Percentiles rank a stretch among this genome's conserved stretches.
phyloP scores from a whole-genome alignment of 37 sponge, comb jelly and placozoan species.

The Crambe crambe region DNA sequence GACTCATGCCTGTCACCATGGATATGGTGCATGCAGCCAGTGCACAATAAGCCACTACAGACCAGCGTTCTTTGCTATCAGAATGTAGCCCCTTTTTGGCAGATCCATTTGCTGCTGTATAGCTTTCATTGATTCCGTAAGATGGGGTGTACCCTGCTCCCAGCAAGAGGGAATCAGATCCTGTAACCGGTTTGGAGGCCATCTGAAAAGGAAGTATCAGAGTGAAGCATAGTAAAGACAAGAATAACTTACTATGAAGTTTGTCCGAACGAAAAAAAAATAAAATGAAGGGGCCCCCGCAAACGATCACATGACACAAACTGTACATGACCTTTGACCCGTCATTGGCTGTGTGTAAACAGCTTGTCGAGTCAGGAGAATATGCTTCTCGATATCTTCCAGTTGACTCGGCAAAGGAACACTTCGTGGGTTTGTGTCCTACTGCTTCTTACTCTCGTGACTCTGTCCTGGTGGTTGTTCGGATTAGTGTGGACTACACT shows the following conservation, averaged over 20 bases:
- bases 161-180: neutral
- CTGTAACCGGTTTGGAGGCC: neutral
- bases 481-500: slow-evolving; percentile 1
- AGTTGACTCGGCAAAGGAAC: neutral
- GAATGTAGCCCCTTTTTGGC: neutral
- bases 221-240: too few species aligned
- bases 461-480: slow-evolving; percentile 19
- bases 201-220: neutral
- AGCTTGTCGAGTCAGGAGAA: too few species aligned
- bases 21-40: slow-evolving; percentile 47
- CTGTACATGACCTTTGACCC: neutral
- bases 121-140: slow-evolving; percentile 16
- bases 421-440: neutral
- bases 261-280: too few species aligned
- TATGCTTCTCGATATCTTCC: too few species aligned
- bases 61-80: slow-evolving; percentile 15
- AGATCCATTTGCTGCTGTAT: neutral
- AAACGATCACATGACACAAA: too few species aligned
- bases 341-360: too few species aligned
- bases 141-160: slow-evolving; percentile 7
- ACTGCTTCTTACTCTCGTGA: neutral
- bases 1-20: slow-evolving; percentile 28
- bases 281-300: too few species aligned
- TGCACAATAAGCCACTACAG: slow-evolving; percentile 30
- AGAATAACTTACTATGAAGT: neutral